Evolutionary conservation across 2,113 vertebrate genomes (phyloP).

Genomic region (Lepus timidus): DNA sequence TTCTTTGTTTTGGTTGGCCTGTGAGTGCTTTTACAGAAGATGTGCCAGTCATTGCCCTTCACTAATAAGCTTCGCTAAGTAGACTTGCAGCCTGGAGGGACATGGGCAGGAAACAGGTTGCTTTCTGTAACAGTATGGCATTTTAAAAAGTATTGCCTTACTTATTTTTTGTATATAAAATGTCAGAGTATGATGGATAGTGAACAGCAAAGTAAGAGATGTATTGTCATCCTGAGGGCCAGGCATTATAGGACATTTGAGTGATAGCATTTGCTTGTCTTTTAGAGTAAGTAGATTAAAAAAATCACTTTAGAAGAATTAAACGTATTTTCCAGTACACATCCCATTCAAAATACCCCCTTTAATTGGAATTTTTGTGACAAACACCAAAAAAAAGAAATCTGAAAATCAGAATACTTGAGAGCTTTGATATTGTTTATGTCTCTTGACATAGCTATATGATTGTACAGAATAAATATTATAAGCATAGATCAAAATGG

Average conservation of each 20-base stretch:
- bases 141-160: slow-evolving; percentile 64
- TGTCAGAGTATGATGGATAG: slow-evolving; percentile 44
- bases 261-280: slow-evolving; percentile 34
- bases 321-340: slow-evolving; percentile 42
- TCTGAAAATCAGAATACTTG: slow-evolving; percentile 20
- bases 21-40: slow-evolving; percentile 42
- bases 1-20: slow-evolving; percentile 65
- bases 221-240: slow-evolving; percentile 54
- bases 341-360: slow-evolving; percentile 20
- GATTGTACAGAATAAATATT: slow-evolving; percentile 4
- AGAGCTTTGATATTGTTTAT: slow-evolving; percentile 1
- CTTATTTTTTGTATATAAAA: slow-evolving; percentile 65
- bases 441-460: not conserved
- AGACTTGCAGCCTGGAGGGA: slow-evolving; percentile 60
- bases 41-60: slow-evolving; percentile 3
- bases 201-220: slow-evolving; percentile 43
- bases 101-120: slow-evolving; percentile 33
- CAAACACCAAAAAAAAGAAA: not conserved
- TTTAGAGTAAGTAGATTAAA: slow-evolving; percentile 41
- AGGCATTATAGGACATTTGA: not conserved
- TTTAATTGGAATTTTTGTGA: slow-evolving; percentile 46
- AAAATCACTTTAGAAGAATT: slow-evolving; percentile 40
- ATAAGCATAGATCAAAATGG: slow-evolving; percentile 18
- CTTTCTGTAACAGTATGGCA: slow-evolving; percentile 18
- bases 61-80: slow-evolving; percentile 52